These are phyloP conservation scores for Scolopax mira DNA, from an alignment of 2,113 vertebrate species.

Conservation along the genomic window DNA sequence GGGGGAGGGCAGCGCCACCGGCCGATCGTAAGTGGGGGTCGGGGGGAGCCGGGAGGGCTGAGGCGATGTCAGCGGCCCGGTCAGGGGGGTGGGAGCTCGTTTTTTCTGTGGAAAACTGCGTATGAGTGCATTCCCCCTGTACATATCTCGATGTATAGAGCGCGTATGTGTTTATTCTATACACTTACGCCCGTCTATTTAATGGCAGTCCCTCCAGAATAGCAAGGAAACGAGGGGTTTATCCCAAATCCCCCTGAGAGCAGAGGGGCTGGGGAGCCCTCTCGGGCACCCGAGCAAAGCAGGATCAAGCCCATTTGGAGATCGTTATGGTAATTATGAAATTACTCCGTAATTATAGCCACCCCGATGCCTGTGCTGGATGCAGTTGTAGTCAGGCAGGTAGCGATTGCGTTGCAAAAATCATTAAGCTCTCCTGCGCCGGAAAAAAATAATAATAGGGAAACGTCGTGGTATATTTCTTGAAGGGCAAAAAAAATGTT, in stretches of 20 bases:
- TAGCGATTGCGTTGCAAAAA: not conserved
- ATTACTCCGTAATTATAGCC: not conserved
- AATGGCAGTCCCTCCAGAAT: not conserved
- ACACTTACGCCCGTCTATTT: rapidly evolving
- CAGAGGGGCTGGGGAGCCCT: not conserved
- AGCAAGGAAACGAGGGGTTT: not conserved
- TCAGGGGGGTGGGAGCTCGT: rapidly evolving
- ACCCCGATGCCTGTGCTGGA: not conserved
- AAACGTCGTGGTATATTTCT: not conserved
- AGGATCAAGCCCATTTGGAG: not conserved
- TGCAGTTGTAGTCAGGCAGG: not conserved
- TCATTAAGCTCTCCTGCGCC: not conserved
- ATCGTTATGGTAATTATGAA: not conserved
- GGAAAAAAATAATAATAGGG: not conserved
- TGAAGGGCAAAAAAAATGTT: not conserved
- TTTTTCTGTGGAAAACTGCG: not conserved
- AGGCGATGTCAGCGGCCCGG: not conserved
- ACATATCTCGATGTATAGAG: rapidly evolving
- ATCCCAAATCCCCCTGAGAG: not conserved
- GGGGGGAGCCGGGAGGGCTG: not conserved
- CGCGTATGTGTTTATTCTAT: rapidly evolving
- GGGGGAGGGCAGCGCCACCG: not conserved
- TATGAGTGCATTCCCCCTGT: rapidly evolving
- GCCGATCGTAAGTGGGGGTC: not conserved
- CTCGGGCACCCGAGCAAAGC: not conserved